phyloP scores from a whole-genome alignment of 1,140 invertebrate species.

The Vanessa atalanta region DNA sequence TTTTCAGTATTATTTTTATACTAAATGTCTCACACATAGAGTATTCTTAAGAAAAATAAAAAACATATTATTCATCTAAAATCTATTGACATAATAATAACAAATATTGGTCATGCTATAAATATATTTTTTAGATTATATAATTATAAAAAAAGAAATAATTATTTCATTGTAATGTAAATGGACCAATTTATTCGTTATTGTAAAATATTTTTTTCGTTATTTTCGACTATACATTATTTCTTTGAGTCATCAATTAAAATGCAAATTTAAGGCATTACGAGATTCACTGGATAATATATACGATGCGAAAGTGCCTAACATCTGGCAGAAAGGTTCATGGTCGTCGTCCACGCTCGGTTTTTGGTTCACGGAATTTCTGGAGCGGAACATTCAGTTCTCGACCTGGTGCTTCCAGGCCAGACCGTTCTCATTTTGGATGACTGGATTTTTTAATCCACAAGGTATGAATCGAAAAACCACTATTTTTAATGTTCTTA shows the following conservation, averaged over 20 bases:
- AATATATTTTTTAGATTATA: too few species aligned
- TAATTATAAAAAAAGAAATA: too few species aligned
- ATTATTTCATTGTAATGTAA: too few species aligned
- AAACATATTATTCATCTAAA: too few species aligned
- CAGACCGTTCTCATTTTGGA: constrained; percentile 95
- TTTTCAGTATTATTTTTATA: too few species aligned
- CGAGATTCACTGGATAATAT: constrained; percentile 95
- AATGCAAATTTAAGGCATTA: constrained; percentile 83
- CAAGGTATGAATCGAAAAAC: constrained; percentile 80
- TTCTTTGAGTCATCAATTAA: not conserved
- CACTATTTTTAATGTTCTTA: not conserved
- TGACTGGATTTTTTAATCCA: constrained; percentile 99
- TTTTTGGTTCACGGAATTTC: constrained; percentile 98
- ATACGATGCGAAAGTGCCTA: constrained; percentile 96
- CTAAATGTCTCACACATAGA: too few species aligned
- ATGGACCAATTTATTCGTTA: too few species aligned
- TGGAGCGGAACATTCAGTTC: constrained; percentile 94
- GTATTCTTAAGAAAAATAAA: not conserved
- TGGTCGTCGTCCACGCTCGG: constrained; percentile 98
- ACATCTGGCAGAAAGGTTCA: constrained; percentile 95
- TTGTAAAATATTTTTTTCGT: too few species aligned
- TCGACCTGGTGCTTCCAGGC: constrained; percentile 91
- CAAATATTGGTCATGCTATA: too few species aligned
- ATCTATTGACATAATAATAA: too few species aligned
- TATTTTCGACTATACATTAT: too few species aligned